Conservation (phyloP, 2,113 vertebrate genomes). For the Isurus oxyrinchus region DNA sequence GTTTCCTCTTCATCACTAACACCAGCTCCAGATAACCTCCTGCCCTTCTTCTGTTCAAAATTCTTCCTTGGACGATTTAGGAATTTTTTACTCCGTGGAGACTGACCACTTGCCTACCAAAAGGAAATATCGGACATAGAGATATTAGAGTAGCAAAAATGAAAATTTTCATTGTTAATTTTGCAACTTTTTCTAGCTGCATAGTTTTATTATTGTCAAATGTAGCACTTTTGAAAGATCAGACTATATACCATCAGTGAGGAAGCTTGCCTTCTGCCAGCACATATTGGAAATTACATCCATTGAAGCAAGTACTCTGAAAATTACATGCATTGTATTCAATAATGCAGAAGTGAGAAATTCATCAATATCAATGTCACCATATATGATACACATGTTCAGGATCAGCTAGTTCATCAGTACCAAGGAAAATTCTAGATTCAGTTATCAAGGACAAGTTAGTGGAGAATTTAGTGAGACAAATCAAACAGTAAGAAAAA, state of each 20-base stretch:
- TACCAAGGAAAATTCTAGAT: background rate
- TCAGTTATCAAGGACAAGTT: background rate
- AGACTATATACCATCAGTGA: background rate
- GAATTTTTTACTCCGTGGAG: constrained; percentile 77
- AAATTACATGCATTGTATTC: background rate
- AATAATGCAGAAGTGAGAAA: background rate
- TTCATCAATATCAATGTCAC: background rate
- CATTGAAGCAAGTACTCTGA: background rate
- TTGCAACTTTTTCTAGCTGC: background rate
- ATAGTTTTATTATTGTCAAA: background rate
- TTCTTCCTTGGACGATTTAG: constrained; percentile 73
- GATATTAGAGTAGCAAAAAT: background rate
- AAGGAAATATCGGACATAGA: constrained; percentile 37
- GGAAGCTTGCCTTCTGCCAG: background rate
- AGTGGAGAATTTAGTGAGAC: background rate
- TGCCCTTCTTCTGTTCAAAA: constrained; percentile 75
- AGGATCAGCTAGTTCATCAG: background rate
- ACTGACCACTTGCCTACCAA: constrained; percentile 84
- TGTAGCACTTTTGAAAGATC: background rate
- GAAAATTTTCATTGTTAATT: background rate
- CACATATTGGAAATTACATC: background rate
- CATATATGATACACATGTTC: background rate
- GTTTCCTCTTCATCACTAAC: constrained; percentile 76
- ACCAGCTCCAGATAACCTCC: constrained; percentile 65
- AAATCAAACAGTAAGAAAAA: background rate